phyloP scores from a whole-genome alignment of 1,140 invertebrate genomes.

The Zaprionus ghesquierei region DNA sequence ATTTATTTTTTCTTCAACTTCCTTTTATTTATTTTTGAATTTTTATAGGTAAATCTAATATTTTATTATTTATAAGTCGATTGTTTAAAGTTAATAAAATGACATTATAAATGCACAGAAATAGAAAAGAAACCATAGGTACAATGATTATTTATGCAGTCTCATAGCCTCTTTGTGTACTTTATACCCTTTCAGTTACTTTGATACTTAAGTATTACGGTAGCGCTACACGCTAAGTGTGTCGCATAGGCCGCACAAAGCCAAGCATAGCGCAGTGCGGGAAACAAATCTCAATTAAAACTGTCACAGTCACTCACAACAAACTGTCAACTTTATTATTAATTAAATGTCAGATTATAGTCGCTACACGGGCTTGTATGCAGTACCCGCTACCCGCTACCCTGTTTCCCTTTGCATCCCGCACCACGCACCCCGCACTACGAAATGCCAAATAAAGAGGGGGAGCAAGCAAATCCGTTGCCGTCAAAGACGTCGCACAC shows the following conservation, averaged over 20 bases:
- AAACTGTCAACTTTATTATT: slow-evolving; percentile 82
- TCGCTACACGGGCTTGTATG: slow-evolving; percentile 45
- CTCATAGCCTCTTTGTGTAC: background rate
- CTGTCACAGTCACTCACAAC: slow-evolving; percentile 81
- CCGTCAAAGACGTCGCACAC: slow-evolving; percentile 64
- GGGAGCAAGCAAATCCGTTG: slow-evolving; percentile 46
- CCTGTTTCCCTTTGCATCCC: slow-evolving; percentile 9
- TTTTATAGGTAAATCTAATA: too few species aligned
- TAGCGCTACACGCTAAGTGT: slow-evolving; percentile 8
- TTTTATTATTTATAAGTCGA: too few species aligned
- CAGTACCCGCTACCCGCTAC: slow-evolving; percentile 21
- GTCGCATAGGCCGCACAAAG: slow-evolving; percentile 34
- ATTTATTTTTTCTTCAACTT: too few species aligned
- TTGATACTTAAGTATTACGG: slow-evolving; percentile 1
- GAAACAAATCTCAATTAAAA: slow-evolving; percentile 81
- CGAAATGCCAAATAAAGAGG: background rate
- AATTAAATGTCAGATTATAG: slow-evolving; percentile 82
- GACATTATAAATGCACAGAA: too few species aligned
- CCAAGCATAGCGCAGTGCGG: slow-evolving; percentile 38
- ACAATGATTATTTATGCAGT: background rate
- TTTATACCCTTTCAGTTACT: background rate
- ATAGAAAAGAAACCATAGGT: background rate
- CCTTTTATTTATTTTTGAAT: too few species aligned
- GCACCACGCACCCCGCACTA: too few species aligned
- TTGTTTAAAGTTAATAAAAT: too few species aligned